These are phyloP conservation scores for Loris lydekkerianus DNA, from an alignment of 2,797 vertebrate genomes.

Conservation along the genomic window DNA sequence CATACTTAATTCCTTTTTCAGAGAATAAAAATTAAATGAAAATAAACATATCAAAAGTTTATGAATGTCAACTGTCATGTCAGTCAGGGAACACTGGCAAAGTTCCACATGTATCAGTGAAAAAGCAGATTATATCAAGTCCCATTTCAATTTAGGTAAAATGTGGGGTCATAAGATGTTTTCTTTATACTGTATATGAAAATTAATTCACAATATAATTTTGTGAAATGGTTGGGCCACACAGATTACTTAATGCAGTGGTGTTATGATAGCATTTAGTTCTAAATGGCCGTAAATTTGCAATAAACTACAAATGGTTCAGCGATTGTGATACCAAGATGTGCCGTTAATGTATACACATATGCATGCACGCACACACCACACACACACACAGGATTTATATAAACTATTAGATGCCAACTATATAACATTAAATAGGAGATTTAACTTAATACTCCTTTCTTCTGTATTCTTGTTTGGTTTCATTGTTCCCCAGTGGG, in stretches of 20 bases:
- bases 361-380: rapidly evolving
- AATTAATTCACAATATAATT: not conserved
- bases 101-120: not conserved
- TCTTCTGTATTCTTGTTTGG: not conserved
- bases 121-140: not conserved
- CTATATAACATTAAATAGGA: not conserved
- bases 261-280: not conserved
- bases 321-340: not conserved
- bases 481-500: not conserved
- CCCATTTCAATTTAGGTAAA: not conserved
- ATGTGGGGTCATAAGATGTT: not conserved
- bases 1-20: not conserved
- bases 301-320: not conserved
- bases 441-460: not conserved
- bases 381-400: not conserved
- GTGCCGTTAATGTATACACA: not conserved
- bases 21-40: not conserved
- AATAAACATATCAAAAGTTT: not conserved
- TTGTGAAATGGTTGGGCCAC: not conserved
- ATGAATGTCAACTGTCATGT: not conserved
- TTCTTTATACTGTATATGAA: not conserved
- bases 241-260: not conserved
- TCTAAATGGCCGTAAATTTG: not conserved
- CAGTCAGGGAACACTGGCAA: not conserved
- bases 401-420: not conserved